A percentile compares a stretch with the other conserved stretches of the same genome.
phyloP scores from a whole-genome alignment of 2,797 vertebrate genomes.

The Megaceryle alcyon region DNA sequence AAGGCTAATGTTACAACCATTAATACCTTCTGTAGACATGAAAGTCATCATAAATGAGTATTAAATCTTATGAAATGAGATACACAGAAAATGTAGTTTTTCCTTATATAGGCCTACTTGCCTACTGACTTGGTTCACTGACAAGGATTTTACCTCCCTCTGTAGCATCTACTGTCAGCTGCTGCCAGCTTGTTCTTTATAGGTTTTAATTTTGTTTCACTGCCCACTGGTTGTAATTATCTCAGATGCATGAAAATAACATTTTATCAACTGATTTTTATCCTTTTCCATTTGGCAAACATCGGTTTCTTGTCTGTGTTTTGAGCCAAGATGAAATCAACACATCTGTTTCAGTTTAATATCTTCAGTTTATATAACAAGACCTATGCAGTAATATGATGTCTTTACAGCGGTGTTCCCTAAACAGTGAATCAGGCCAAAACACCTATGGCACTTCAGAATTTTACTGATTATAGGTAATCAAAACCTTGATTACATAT shows the following conservation, averaged over 20 bases:
- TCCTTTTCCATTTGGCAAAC: slow-evolving; percentile 64
- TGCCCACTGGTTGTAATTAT: slow-evolving; percentile 65
- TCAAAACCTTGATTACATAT: not conserved
- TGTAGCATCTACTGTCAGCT: not conserved
- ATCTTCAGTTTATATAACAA: slow-evolving; percentile 29
- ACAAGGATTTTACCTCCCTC: slow-evolving; percentile 28
- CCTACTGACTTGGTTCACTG: not conserved
- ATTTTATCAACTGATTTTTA: slow-evolving; percentile 69
- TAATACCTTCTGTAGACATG: not conserved
- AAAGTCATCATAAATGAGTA: slow-evolving; percentile 13
- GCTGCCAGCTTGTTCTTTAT: slow-evolving; percentile 51
- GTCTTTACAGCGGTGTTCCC: slow-evolving; percentile 24
- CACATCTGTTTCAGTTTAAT: slow-evolving; percentile 71
- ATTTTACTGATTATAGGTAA: slow-evolving; percentile 8
- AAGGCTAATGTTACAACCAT: slow-evolving; percentile 3
- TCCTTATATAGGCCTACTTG: not conserved
- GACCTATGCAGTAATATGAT: slow-evolving; percentile 15
- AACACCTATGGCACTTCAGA: slow-evolving; percentile 19
- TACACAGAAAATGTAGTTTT: not conserved
- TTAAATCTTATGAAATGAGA: not conserved
- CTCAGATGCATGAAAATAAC: slow-evolving; percentile 68
- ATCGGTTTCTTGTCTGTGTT: slow-evolving; percentile 49
- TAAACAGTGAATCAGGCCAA: not conserved
- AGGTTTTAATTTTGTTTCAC: slow-evolving; percentile 67
- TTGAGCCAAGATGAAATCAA: slow-evolving; percentile 69